Evolutionary conservation across 2,113 vertebrate genomes (phyloP).

Genomic region (Dasypus novemcinctus): DNA sequence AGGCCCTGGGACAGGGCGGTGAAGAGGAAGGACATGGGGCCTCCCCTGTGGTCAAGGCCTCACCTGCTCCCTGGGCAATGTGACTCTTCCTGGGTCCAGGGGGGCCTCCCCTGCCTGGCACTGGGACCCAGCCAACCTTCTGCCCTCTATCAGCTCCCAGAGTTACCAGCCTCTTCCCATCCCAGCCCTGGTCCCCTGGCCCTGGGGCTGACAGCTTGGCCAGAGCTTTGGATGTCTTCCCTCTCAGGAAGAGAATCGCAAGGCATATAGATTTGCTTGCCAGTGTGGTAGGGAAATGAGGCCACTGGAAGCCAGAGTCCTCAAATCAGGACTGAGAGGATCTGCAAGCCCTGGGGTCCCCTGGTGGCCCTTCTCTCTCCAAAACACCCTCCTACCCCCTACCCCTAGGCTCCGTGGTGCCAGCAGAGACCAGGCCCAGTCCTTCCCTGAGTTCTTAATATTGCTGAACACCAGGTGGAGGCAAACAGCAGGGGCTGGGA

Average conservation of each 20-base stretch:
- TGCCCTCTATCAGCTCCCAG: neutral
- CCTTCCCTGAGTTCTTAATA: neutral
- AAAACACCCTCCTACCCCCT: too few species aligned
- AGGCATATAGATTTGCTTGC: constrained; percentile 40
- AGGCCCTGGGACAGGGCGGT: neutral
- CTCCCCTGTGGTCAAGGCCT: neutral
- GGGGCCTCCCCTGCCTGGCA: neutral
- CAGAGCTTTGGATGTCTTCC: neutral
- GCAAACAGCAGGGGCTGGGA: neutral
- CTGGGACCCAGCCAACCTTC: neutral
- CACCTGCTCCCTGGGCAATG: neutral
- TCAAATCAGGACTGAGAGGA: neutral
- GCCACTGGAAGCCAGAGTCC: neutral
- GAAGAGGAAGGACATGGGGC: neutral
- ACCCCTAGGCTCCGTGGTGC: neutral
- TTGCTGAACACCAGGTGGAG: neutral
- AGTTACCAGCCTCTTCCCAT: neutral
- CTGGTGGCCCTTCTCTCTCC: neutral
- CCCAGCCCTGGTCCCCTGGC: neutral
- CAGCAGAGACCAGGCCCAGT: neutral
- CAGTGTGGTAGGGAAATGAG: constrained; percentile 58
- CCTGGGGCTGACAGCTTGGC: neutral
- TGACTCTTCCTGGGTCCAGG: neutral
- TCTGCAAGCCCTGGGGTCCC: neutral
- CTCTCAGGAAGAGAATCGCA: neutral